phyloP scores from a whole-genome alignment of 2,113 vertebrate species.

The Trogon surrucura region DNA sequence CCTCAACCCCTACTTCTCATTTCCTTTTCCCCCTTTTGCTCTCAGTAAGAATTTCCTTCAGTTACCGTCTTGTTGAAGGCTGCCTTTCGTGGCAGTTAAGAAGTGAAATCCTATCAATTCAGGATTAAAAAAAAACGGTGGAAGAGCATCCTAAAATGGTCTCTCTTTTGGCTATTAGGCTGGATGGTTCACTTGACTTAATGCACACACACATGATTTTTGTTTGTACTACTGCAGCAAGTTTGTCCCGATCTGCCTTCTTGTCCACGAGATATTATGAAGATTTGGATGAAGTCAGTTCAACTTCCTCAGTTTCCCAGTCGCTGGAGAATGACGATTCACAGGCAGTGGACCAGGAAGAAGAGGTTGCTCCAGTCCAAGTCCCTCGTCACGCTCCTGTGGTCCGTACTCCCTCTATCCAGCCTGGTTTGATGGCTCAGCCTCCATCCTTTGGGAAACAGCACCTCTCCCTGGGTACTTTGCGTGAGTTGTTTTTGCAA shows the following conservation, averaged over 20 bases:
- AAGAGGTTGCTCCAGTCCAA: constrained; percentile 64
- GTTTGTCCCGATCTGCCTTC: constrained; percentile 92
- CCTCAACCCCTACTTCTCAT: not conserved
- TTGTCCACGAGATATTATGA: constrained; percentile 90
- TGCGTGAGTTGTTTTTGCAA: constrained; percentile 54
- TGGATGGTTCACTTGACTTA: not conserved
- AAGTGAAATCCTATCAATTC: not conserved
- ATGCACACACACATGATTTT: not conserved
- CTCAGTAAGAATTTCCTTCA: not conserved
- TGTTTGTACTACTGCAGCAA: constrained; percentile 78
- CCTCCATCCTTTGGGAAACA: constrained; percentile 80
- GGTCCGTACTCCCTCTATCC: constrained; percentile 88
- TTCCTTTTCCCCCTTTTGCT: not conserved
- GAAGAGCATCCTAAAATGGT: not conserved
- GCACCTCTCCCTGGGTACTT: constrained; percentile 67
- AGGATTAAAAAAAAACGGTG: not conserved
- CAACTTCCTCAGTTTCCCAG: constrained; percentile 88
- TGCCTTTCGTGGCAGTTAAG: not conserved
- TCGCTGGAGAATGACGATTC: constrained; percentile 83
- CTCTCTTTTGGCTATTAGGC: not conserved
- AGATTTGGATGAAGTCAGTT: constrained; percentile 94
- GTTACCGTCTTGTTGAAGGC: not conserved
- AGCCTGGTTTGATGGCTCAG: constrained; percentile 82
- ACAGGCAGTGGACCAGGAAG: constrained; percentile 74
- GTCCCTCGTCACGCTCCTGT: constrained; percentile 84